A percentile compares a stretch with the other conserved stretches of the same genome.
Evolutionary conservation across 2,113 vertebrate genomes (phyloP).

Genomic region (Callaeas wilsoni): DNA sequence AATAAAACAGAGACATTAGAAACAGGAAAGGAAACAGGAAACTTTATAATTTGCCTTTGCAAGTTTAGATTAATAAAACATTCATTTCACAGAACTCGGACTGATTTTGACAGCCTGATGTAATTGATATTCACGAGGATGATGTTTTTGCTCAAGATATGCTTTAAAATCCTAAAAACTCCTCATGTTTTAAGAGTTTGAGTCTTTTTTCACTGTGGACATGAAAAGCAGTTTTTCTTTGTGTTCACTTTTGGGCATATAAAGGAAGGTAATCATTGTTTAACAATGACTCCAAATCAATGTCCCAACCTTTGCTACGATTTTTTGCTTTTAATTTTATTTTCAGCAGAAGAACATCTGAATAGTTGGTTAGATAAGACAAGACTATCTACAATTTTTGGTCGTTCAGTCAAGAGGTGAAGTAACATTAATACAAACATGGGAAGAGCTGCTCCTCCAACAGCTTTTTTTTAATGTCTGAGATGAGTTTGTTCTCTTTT

Average conservation of each 20-base stretch:
- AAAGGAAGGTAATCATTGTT: neutral
- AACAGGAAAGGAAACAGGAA: neutral
- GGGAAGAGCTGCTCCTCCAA: neutral
- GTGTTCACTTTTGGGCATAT: neutral
- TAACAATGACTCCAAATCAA: neutral
- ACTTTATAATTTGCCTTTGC: neutral
- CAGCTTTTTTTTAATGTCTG: no score
- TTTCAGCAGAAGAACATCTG: neutral
- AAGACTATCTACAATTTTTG: neutral
- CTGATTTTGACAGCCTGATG: neutral
- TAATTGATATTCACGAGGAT: neutral
- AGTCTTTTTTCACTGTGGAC: neutral
- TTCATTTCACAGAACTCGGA: neutral
- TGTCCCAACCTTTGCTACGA: accelerated
- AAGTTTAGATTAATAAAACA: neutral
- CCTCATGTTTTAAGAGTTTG: neutral
- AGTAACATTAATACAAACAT: neutral
- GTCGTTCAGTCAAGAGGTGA: neutral
- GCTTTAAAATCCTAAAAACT: neutral
- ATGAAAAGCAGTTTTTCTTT: neutral
- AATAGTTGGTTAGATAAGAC: neutral
- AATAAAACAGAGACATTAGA: neutral
- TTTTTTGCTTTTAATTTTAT: neutral
- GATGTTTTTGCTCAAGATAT: neutral
- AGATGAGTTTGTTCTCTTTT: neutral